Evolutionary conservation across 1,140 invertebrate species (phyloP), one percentile per base, ranked within the genome.

Genomic region (Pseudomyrmex cubaensis): DNA sequence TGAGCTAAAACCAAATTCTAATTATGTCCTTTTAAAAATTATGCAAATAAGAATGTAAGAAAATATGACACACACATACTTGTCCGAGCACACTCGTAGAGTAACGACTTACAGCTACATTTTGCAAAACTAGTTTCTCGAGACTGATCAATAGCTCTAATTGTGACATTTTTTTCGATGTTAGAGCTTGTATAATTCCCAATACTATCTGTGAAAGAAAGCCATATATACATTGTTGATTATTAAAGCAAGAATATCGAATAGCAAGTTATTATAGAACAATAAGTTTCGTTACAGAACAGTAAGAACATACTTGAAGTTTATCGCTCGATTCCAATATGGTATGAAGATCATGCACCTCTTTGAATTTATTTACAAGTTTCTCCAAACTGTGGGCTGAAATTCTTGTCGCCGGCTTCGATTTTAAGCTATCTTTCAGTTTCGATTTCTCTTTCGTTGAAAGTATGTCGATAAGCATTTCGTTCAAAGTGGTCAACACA

Each of bases 321-420:
- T 94, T 95, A 95, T 91, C 95, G 90, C 82, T 95, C 85, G 62
- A 88, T 46, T 85, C 83, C 9, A 82, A 85, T 64, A 92, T 66
- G 46, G 84, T 72, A 54, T 90, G 85, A 15, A 93, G 80, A 76
- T 46, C 90, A 69, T 91, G 90, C 56, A 52, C 83, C 69, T 91
- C 90, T 66, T 90, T 70, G 75, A 93, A 91, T 85, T 93, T 92
- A 54, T 91, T 87, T 25, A 95, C 85, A 17, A 92, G 74, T 87
- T 95, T 95, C 89, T 96, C 95, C 52, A 96, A 91, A 90, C 95
- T 95, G 80, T 95, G 95, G 4, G 95, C 95, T 1, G 95, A 95
- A 54, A 96, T 95, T 90, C 94, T 89, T 50, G 91, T 90, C 44
- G 92, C 69, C 64, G 93, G 85, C 90, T 90, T 89, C 8, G 77